Evolutionary conservation across 1,140 invertebrate species (phyloP).

Genomic region (Thaumetopoea pityocampa): DNA sequence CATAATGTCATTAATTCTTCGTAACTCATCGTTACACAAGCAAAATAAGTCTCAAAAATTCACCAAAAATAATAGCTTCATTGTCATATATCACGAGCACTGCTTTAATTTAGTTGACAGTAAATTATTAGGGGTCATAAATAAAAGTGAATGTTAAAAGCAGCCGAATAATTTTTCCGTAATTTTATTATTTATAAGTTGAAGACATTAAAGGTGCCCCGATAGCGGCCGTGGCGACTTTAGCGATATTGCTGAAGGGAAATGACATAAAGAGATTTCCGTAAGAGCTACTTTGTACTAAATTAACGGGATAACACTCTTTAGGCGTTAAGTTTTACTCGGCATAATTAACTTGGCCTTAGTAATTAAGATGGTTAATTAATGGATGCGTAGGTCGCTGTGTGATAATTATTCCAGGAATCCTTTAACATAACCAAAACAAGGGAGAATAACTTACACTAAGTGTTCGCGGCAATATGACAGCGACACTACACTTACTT

Average conservation of each 20-base stretch:
- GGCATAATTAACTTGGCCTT: slow-evolving; percentile 67
- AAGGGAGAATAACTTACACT: slow-evolving; percentile 40
- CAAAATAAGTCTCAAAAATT: slow-evolving; percentile 29
- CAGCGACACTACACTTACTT: slow-evolving; percentile 28
- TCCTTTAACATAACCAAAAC: slow-evolving; percentile 68
- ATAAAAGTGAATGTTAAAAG: slow-evolving; percentile 66
- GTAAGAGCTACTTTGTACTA: slow-evolving; percentile 46
- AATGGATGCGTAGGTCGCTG: slow-evolving; percentile 68
- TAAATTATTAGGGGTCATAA: slow-evolving; percentile 64
- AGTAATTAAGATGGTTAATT: slow-evolving; percentile 73
- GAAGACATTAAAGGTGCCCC: slow-evolving; percentile 38
- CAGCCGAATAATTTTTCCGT: slow-evolving; percentile 56
- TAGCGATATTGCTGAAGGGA: slow-evolving; percentile 38
- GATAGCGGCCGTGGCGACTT: slow-evolving; percentile 41
- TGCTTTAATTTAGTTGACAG: slow-evolving; percentile 44
- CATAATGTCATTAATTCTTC: slow-evolving; percentile 1
- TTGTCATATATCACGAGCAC: slow-evolving; percentile 41
- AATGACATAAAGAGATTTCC: slow-evolving; percentile 62
- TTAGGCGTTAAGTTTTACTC: slow-evolving; percentile 65
- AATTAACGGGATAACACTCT: slow-evolving; percentile 65
- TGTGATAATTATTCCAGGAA: slow-evolving; percentile 67
- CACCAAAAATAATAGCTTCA: slow-evolving; percentile 45
- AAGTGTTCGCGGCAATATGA: slow-evolving; percentile 37
- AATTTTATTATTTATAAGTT: slow-evolving; percentile 69
- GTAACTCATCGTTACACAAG: not conserved